A percentile compares a stretch with the other conserved stretches of the same genome.
phyloP scores from a whole-genome alignment of 92 coral and sea anemone genomes.

The Nematostella vectensis region DNA sequence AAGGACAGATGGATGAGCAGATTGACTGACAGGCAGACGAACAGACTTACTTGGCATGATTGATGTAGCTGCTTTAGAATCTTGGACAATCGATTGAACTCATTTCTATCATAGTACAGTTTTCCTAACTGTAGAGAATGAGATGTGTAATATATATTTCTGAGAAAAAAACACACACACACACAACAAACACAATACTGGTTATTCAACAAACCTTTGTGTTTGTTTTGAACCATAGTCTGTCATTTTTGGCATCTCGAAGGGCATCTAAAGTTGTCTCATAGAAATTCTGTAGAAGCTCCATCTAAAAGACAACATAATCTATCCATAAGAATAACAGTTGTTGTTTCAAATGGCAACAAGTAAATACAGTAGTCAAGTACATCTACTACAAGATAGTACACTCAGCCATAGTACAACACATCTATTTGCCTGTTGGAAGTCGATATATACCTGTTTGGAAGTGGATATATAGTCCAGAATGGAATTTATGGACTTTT shows the following conservation, averaged over 20 bases:
- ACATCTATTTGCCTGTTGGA: background rate
- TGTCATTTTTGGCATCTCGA: slow-evolving; percentile 95
- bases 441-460: slow-evolving; percentile 43
- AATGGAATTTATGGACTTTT: slow-evolving; percentile 94
- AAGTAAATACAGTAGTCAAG: background rate
- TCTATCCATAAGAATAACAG: background rate
- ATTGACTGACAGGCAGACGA: no score
- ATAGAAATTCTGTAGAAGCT: slow-evolving; percentile 90
- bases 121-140: slow-evolving; percentile 62
- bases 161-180: background rate
- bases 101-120: slow-evolving; percentile 89
- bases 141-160: no score
- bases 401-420: no score
- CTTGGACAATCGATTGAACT: slow-evolving; percentile 82
- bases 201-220: slow-evolving; percentile 45
- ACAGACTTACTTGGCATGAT: slow-evolving; percentile 84
- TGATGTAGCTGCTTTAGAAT: slow-evolving; percentile 94
- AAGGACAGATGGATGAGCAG: no score
- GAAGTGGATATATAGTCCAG: slow-evolving; percentile 99
- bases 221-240: slow-evolving; percentile 97
- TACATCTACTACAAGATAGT: no score
- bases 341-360: background rate
- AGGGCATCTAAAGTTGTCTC: slow-evolving; percentile 96
- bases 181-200: background rate
- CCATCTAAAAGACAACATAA: slow-evolving; percentile 75